A percentile compares a stretch with the other conserved stretches of the same genome.
phyloP scores from a whole-genome alignment of 2,888 invertebrate species.

The Horisme vitalbata region DNA sequence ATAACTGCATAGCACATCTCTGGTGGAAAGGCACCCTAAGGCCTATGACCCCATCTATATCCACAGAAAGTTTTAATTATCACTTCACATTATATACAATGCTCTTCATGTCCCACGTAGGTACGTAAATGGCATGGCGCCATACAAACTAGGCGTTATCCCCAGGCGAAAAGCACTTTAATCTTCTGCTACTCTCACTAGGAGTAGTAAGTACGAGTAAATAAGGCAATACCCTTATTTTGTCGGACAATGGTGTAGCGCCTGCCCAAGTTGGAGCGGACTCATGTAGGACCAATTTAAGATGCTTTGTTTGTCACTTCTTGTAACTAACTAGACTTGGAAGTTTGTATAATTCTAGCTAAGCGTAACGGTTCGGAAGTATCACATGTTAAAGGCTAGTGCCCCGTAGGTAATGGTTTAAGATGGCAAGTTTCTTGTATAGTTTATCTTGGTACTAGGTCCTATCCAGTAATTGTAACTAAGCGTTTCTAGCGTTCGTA shows the following conservation, averaged over 20 bases:
- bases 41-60: slow-evolving; percentile 15
- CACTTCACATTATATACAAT: slow-evolving; percentile 5
- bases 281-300: slow-evolving; percentile 27
- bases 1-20: too few species aligned
- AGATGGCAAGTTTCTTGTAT: too few species aligned
- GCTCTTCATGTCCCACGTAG: slow-evolving; percentile 2
- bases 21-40: background rate
- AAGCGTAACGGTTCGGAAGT: background rate
- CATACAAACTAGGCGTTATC: slow-evolving; percentile 9
- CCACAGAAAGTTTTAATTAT: slow-evolving; percentile 13
- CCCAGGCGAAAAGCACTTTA: slow-evolving; percentile 4
- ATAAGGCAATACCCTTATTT: slow-evolving; percentile 22
- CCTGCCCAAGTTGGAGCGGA: slow-evolving; percentile 16
- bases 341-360: background rate
- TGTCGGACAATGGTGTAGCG: slow-evolving; percentile 18
- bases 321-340: slow-evolving; percentile 4
- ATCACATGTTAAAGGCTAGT: background rate
- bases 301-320: slow-evolving; percentile 10
- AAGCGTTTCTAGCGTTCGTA: too few species aligned
- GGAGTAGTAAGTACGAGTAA: background rate
- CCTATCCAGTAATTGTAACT: too few species aligned
- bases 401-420: background rate
- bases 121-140: slow-evolving; percentile 15
- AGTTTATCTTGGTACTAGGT: too few species aligned
- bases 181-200: background rate